These are phyloP conservation scores for Epiblema foenella DNA, from an alignment of 2,888 invertebrate genomes.

Conservation along the genomic window DNA sequence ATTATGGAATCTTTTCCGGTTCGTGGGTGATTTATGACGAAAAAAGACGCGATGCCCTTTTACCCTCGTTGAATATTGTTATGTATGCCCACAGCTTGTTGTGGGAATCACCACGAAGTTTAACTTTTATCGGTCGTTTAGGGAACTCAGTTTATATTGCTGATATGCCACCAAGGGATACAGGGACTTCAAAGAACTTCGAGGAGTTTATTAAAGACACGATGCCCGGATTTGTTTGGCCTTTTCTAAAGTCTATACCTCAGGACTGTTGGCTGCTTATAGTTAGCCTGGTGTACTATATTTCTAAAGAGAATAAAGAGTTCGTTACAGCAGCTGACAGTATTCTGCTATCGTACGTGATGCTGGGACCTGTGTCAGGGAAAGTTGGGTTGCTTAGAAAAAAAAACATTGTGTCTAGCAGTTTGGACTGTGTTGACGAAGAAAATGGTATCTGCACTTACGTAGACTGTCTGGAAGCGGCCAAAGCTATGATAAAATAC, in stretches of 20 bases:
- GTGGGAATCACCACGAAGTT: slow-evolving; percentile 46
- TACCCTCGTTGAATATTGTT: slow-evolving; percentile 55
- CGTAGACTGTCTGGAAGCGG: slow-evolving; percentile 44
- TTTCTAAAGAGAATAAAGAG: slow-evolving; percentile 46
- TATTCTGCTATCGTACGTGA: background rate
- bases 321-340: slow-evolving; percentile 43
- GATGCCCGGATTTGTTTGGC: slow-evolving; percentile 45
- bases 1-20: slow-evolving; percentile 47
- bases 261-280: slow-evolving; percentile 47
- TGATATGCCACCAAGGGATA: background rate
- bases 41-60: slow-evolving; percentile 53
- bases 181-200: slow-evolving; percentile 33
- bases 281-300: slow-evolving; percentile 53
- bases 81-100: slow-evolving; percentile 51
- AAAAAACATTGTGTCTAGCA: slow-evolving; percentile 39
- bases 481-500: slow-evolving; percentile 45
- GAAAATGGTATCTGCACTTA: slow-evolving; percentile 22
- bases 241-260: slow-evolving; percentile 35
- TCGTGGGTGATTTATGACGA: slow-evolving; percentile 48
- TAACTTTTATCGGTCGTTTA: slow-evolving; percentile 49
- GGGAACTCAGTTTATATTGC: background rate
- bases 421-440: background rate
- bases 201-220: slow-evolving; percentile 27
- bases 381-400: slow-evolving; percentile 5
- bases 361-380: background rate